Percentiles rank a stretch among this genome's conserved stretches.
phyloP scores from a whole-genome alignment of 2,888 invertebrate genomes.

The Trisateles emortualis region DNA sequence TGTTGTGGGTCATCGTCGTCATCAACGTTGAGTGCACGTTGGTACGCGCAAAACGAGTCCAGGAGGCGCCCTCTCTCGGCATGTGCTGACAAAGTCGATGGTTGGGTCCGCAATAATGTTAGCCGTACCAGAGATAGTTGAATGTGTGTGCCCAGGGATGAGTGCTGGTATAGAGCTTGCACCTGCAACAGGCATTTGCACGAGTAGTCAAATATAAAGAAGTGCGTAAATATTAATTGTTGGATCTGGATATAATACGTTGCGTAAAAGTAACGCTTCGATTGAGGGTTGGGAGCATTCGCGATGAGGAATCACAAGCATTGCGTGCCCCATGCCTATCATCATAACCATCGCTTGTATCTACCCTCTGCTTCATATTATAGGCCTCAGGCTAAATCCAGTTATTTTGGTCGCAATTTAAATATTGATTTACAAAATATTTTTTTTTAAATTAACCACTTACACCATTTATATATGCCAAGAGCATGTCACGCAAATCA shows the following conservation, averaged over 20 bases:
- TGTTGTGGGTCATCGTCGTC: constrained; percentile 90
- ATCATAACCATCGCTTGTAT: no score
- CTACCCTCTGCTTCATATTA: no score
- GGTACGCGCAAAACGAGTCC: constrained; percentile 92
- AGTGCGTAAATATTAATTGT: no score
- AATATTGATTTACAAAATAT: neutral
- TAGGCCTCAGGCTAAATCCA: no score
- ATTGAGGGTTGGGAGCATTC: no score
- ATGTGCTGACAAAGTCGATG: constrained; percentile 87
- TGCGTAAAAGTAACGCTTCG: no score
- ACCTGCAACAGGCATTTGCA: constrained; percentile 78
- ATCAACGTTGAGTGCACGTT: constrained; percentile 88
- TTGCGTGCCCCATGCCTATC: no score
- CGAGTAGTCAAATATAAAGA: constrained; percentile 9
- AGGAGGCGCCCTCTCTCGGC: constrained; percentile 89
- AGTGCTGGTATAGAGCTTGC: constrained; percentile 93
- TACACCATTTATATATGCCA: constrained; percentile 92
- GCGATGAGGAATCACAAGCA: no score
- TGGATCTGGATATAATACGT: no score
- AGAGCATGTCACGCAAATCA: constrained; percentile 90
- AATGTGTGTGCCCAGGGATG: constrained; percentile 89
- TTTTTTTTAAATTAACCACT: constrained; percentile 50
- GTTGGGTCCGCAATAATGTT: constrained; percentile 90
- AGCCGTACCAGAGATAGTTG: constrained; percentile 90
- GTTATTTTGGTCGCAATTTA: no score